phyloP scores from a whole-genome alignment of 2,888 invertebrate genomes.

The Ophonus ardosiacus region DNA sequence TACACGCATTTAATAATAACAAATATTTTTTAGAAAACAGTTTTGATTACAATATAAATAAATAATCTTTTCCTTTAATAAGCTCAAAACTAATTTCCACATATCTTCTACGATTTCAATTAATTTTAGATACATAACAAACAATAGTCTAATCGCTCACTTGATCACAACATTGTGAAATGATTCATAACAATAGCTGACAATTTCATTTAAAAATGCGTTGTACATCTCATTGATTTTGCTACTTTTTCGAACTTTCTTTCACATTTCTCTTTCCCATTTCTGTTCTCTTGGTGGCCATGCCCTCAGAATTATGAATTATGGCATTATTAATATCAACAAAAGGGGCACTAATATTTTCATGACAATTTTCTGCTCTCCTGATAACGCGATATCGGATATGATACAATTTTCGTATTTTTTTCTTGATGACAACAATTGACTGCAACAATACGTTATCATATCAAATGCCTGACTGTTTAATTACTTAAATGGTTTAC shows the following conservation, averaged over 20 bases:
- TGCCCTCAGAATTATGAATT: slow-evolving; percentile 76
- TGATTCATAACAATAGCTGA: not conserved
- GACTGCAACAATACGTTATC: not conserved
- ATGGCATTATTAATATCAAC: slow-evolving; percentile 71
- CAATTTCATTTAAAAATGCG: not conserved
- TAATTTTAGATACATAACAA: slow-evolving; percentile 8
- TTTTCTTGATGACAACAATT: slow-evolving; percentile 12
- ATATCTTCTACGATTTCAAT: slow-evolving; percentile 8
- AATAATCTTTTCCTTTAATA: not conserved
- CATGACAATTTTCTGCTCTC: not conserved
- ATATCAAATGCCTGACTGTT: not conserved
- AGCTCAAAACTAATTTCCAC: not conserved
- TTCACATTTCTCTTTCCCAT: slow-evolving; percentile 65
- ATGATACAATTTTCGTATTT: slow-evolving; percentile 7
- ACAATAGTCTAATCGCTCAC: not conserved
- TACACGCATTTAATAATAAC: too few relatives aligned
- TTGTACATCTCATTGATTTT: not conserved
- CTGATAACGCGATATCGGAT: not conserved
- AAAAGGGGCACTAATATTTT: not conserved
- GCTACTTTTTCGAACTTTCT: not conserved
- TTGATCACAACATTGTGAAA: not conserved
- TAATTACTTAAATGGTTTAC: slow-evolving; percentile 50
- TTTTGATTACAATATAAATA: not conserved
- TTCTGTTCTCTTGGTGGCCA: slow-evolving; percentile 73
- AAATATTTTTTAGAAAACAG: too few relatives aligned